phyloP scores from a whole-genome alignment of 1,140 invertebrate genomes.

The Drosophila funebris region DNA sequence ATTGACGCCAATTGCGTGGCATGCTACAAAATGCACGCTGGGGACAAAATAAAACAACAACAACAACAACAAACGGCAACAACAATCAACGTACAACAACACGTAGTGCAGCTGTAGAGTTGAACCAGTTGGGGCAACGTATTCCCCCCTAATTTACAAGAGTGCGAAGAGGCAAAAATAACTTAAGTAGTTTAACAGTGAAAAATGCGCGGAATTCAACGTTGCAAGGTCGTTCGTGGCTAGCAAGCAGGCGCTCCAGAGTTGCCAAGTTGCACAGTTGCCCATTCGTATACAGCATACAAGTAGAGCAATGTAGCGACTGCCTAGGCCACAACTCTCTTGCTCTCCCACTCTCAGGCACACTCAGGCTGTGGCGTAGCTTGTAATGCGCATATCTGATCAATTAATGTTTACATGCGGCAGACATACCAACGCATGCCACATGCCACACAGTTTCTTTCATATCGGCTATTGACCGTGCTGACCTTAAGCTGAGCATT shows the following conservation, averaged over 20 bases:
- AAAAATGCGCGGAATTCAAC: conserved; percentile 65
- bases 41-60: conserved; percentile 28
- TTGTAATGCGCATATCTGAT: conserved; percentile 56
- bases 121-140: conserved; percentile 50
- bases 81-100: conserved; percentile 6
- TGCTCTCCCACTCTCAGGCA: conserved; percentile 2
- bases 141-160: conserved; percentile 48
- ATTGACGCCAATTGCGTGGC: conserved; percentile 64
- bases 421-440: conserved; percentile 50
- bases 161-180: conserved; percentile 58
- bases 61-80: conserved; percentile 3
- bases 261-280: not conserved
- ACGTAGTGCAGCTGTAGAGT: conserved; percentile 4
- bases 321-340: conserved; percentile 28
- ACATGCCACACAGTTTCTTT: conserved; percentile 14
- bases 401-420: conserved; percentile 62
- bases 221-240: conserved; percentile 61
- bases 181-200: conserved; percentile 58
- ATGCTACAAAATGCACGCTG: conserved; percentile 59
- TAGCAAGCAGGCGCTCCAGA: no score
- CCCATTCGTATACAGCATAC: not conserved
- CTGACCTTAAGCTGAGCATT: conserved; percentile 37
- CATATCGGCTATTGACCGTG: conserved; percentile 44
- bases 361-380: no score
- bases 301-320: conserved; percentile 1